Percentiles rank a stretch among this genome's conserved stretches.
Evolutionary conservation across 2,113 vertebrate genomes (phyloP).

Genomic region (Petromus typicus): DNA sequence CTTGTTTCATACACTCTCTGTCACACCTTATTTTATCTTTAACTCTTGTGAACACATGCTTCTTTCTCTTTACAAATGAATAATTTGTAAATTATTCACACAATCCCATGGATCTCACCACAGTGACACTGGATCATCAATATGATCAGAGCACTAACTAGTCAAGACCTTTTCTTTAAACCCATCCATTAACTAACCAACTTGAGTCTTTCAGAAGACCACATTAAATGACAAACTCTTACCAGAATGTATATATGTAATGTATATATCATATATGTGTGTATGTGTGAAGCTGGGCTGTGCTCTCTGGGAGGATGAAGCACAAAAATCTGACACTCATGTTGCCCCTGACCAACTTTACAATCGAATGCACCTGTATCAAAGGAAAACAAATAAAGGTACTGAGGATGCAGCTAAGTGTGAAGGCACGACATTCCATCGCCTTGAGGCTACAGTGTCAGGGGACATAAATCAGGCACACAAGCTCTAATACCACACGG

Average conservation of each 20-base stretch:
- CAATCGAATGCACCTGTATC: neutral
- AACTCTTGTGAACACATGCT: neutral
- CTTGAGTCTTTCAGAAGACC: neutral
- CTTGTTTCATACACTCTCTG: neutral
- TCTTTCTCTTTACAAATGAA: neutral
- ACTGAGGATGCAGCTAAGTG: neutral
- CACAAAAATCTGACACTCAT: neutral
- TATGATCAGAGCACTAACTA: neutral
- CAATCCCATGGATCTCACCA: neutral
- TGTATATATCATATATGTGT: no score
- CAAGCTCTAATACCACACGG: neutral
- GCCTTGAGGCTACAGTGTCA: neutral
- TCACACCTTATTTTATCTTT: neutral
- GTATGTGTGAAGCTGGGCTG: neutral
- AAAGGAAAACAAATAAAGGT: neutral
- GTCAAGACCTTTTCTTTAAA: neutral
- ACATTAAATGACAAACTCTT: neutral
- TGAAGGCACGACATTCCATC: no score
- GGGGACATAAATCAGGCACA: neutral
- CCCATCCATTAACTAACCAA: neutral
- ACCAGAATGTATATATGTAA: neutral
- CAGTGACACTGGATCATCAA: neutral
- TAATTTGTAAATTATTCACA: no score
- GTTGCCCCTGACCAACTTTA: neutral
- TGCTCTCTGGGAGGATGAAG: neutral